These are phyloP conservation scores for Laticauda colubrina DNA, from an alignment of 2,113 vertebrate species.

Conservation along the genomic window DNA sequence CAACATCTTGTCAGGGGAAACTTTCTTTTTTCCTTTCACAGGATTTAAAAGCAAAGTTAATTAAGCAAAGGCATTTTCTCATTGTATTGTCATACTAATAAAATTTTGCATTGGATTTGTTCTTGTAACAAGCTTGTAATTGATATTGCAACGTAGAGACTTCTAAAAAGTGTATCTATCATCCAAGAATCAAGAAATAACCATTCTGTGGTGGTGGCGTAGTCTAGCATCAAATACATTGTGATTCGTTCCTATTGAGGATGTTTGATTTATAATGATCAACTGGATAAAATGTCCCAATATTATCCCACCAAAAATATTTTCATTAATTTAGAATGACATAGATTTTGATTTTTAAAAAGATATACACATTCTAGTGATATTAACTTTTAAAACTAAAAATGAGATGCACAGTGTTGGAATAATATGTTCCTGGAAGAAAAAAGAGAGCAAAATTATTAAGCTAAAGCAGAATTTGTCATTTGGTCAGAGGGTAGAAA, in stretches of 20 bases:
- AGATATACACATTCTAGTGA: not conserved
- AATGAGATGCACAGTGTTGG: not conserved
- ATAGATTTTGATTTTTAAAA: not conserved
- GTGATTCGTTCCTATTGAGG: not conserved
- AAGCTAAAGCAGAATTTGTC: not conserved
- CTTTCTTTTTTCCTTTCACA: slow-evolving; percentile 90
- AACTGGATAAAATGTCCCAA: not conserved
- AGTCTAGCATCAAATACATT: not conserved
- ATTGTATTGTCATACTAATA: not conserved
- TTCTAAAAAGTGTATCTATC: not conserved
- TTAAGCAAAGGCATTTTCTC: not conserved
- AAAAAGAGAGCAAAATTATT: not conserved
- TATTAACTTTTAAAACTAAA: not conserved
- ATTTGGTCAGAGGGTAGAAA: not conserved
- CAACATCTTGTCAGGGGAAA: slow-evolving; percentile 95
- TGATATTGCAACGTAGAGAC: not conserved
- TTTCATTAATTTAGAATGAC: not conserved
- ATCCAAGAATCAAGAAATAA: not conserved
- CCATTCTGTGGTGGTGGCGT: not conserved
- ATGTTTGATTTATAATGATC: not conserved
- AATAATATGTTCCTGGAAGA: not conserved
- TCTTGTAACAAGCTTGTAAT: not conserved
- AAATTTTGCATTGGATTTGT: not conserved
- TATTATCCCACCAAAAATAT: not conserved
- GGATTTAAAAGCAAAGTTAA: slow-evolving; percentile 15